Percentiles rank a stretch among this genome's conserved stretches.
phyloP scores from a whole-genome alignment of 2,888 invertebrate genomes.

The Trisateles emortualis region DNA sequence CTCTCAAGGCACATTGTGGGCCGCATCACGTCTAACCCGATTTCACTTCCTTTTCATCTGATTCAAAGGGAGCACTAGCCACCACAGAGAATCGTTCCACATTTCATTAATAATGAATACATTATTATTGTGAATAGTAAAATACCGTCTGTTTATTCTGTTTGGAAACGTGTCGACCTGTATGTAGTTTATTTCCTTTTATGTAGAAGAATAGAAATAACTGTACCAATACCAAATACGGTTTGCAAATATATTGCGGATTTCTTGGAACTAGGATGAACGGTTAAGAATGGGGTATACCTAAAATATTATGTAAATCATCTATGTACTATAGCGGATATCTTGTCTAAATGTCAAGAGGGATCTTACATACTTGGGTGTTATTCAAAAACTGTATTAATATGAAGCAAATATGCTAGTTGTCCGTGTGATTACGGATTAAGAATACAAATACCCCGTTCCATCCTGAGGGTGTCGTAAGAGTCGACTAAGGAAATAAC shows the following conservation, averaged over 20 bases:
- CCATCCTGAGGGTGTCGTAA: no score
- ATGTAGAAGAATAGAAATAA: slow-evolving; percentile 3
- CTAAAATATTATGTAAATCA: neutral
- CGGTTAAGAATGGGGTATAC: neutral
- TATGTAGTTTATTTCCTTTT: slow-evolving; percentile 14
- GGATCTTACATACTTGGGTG: neutral
- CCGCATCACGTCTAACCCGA: slow-evolving; percentile 49
- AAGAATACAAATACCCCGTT: no score
- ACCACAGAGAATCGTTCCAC: slow-evolving; percentile 44
- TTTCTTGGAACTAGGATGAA: neutral
- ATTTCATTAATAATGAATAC: slow-evolving; percentile 49
- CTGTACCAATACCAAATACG: slow-evolving; percentile 9
- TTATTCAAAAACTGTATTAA: neutral
- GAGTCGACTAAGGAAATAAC: no score
- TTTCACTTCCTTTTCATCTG: slow-evolving; percentile 54
- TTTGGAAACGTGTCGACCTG: neutral
- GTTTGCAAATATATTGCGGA: neutral
- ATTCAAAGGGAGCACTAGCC: slow-evolving; percentile 43
- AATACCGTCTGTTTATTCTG: slow-evolving; percentile 11
- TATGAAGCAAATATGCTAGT: no score
- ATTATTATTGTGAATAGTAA: slow-evolving; percentile 36
- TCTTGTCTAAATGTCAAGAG: neutral
- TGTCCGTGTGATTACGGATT: no score
- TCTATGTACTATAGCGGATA: neutral
- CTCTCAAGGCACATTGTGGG: slow-evolving; percentile 35